These are phyloP conservation scores for Astatoreochromis straeleni DNA, from an alignment of 2,113 vertebrate species.

Conservation along the genomic window DNA sequence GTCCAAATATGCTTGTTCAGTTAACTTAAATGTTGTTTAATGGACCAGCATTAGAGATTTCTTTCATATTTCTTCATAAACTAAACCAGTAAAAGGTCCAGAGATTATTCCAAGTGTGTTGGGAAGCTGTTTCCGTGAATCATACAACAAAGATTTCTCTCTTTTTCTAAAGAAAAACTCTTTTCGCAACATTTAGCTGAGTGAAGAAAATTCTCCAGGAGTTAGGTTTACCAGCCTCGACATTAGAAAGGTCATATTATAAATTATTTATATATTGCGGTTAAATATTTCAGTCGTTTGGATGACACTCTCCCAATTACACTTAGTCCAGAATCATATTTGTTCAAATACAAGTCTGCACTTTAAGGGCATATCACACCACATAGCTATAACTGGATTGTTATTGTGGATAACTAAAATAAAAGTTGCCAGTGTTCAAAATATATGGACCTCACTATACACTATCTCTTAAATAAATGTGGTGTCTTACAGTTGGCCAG, in stretches of 20 bases:
- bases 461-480: neutral
- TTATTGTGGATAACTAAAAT: neutral
- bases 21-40: neutral
- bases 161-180: neutral
- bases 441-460: neutral
- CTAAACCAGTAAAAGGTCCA: neutral
- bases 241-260: neutral
- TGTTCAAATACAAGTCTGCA: neutral
- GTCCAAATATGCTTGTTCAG: neutral
- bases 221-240: neutral
- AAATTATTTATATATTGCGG: neutral
- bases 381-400: neutral
- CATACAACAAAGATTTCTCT: neutral
- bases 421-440: neutral
- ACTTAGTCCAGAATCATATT: neutral
- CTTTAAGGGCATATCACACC: neutral
- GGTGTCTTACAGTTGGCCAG: constrained; percentile 61
- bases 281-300: neutral
- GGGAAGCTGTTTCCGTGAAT: neutral
- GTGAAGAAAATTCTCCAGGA: neutral
- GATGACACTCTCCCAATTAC: neutral
- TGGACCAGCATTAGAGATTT: neutral
- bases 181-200: neutral
- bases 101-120: neutral
- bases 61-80: neutral